Conservation (phyloP, 2,113 vertebrate species). For the Corythoichthys intestinalis region DNA sequence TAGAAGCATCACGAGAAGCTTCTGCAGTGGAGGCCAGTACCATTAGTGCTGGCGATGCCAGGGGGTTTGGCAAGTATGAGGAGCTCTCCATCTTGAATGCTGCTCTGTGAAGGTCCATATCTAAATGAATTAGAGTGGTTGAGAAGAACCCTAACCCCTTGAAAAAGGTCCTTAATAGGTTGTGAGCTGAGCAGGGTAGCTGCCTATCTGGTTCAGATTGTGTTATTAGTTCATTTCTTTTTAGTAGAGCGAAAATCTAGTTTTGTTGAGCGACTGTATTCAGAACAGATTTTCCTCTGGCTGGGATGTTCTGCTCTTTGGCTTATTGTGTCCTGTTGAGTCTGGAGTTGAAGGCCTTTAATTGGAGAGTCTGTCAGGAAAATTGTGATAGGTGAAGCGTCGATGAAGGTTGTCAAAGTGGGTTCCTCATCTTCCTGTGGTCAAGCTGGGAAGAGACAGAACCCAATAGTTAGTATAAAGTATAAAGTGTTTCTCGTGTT, state of each 20-base stretch:
- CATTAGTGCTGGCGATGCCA: slow-evolving; percentile 97
- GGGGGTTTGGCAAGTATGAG: slow-evolving; percentile 95
- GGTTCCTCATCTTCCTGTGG: slow-evolving; percentile 44
- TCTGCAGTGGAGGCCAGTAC: slow-evolving; percentile 97
- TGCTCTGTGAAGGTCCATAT: slow-evolving; percentile 98
- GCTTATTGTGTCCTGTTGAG: slow-evolving; percentile 8
- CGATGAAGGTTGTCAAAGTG: slow-evolving; percentile 32
- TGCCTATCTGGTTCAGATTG: slow-evolving; percentile 10
- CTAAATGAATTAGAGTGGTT: slow-evolving; percentile 22
- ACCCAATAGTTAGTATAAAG: slow-evolving; percentile 32
- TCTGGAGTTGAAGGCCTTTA: slow-evolving; percentile 8
- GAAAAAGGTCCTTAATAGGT: neutral
- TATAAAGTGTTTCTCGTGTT: neutral
- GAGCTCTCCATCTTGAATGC: slow-evolving; percentile 99
- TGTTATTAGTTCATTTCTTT: slow-evolving; percentile 34
- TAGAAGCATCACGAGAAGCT: slow-evolving; percentile 95
- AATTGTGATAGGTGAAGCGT: slow-evolving; percentile 15
- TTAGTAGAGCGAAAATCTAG: slow-evolving; percentile 15
- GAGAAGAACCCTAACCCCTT: slow-evolving; percentile 38
- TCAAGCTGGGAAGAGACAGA: slow-evolving; percentile 42
- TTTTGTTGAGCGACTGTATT: slow-evolving; percentile 8
- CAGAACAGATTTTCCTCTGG: slow-evolving; percentile 36
- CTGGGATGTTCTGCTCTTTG: slow-evolving; percentile 14
- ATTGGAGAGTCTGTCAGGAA: slow-evolving; percentile 18
- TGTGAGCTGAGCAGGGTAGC: neutral